These are phyloP conservation scores for Heterodera carotae DNA, from an alignment of 1,140 invertebrate genomes.

Conservation along the genomic window DNA sequence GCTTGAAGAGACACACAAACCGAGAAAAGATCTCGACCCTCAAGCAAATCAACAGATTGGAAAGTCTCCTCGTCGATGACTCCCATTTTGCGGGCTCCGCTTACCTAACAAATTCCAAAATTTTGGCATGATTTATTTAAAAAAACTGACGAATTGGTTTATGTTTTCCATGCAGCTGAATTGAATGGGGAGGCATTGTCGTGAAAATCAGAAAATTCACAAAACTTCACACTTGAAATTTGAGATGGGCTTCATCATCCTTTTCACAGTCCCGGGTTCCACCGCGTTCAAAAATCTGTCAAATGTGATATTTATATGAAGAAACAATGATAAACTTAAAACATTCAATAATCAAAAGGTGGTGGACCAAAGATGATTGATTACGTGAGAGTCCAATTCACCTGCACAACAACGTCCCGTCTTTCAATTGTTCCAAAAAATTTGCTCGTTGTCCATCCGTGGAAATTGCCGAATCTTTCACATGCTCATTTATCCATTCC, in stretches of 20 bases:
- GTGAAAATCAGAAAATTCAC: slow-evolving; percentile 71
- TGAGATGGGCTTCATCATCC: slow-evolving; percentile 79
- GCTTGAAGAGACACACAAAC: slow-evolving; percentile 91
- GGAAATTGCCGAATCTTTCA: slow-evolving; percentile 74
- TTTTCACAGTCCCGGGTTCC: slow-evolving; percentile 77
- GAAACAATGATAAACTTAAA: no score
- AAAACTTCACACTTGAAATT: slow-evolving; percentile 88
- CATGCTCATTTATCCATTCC: slow-evolving; percentile 84
- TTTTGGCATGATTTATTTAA: no score
- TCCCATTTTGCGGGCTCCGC: slow-evolving; percentile 77
- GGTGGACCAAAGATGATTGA: no score
- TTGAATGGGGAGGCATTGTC: slow-evolving; percentile 23
- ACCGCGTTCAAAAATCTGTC: slow-evolving; percentile 64
- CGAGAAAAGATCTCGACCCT: slow-evolving; percentile 88
- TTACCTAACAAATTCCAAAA: slow-evolving; percentile 69
- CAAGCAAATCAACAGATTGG: slow-evolving; percentile 84
- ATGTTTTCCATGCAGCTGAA: slow-evolving; percentile 97
- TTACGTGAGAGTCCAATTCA: slow-evolving; percentile 18
- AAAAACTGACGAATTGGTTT: slow-evolving; percentile 80
- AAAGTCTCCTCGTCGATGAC: slow-evolving; percentile 92
- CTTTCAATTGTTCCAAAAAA: slow-evolving; percentile 73
- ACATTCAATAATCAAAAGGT: no score
- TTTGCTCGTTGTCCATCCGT: slow-evolving; percentile 78
- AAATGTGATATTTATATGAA: slow-evolving; percentile 17
- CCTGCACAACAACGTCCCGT: slow-evolving; percentile 61